A percentile compares a stretch with the other conserved stretches of the same genome.
Evolutionary conservation across 2,888 invertebrate genomes (phyloP).

Genomic region (Aphelenchoides bicaudatus): DNA sequence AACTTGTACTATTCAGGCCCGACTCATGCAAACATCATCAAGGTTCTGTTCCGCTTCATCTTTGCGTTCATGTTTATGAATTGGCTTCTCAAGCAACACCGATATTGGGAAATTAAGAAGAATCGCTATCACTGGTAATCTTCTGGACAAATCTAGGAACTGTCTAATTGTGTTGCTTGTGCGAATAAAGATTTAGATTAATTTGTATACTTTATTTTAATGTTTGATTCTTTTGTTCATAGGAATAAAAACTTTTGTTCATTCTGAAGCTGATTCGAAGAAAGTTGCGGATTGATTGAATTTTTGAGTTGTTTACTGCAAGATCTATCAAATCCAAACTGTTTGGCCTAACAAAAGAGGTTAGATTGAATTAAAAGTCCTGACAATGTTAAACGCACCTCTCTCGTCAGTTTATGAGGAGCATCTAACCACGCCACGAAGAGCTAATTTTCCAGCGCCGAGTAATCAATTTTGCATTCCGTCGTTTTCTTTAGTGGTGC

Average conservation of each 20-base stretch:
- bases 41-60: slow-evolving; percentile 56
- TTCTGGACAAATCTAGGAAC: not conserved
- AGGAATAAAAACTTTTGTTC: not conserved
- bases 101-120: slow-evolving; percentile 57
- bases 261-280: too few relatives aligned
- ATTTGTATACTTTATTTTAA: not conserved
- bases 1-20: slow-evolving; percentile 55
- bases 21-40: slow-evolving; percentile 49
- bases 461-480: too few relatives aligned
- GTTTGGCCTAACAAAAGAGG: too few relatives aligned
- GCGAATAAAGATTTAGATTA: not conserved
- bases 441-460: too few relatives aligned
- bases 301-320: too few relatives aligned
- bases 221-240: not conserved
- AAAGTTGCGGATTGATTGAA: too few relatives aligned
- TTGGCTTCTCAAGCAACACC: slow-evolving; percentile 54
- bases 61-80: slow-evolving; percentile 54
- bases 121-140: slow-evolving; percentile 57
- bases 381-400: too few relatives aligned
- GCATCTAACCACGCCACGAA: too few relatives aligned
- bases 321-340: too few relatives aligned
- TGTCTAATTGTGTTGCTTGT: not conserved
- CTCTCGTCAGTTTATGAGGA: too few relatives aligned
- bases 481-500: too few relatives aligned
- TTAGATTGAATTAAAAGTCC: too few relatives aligned